These are phyloP conservation scores for Conger conger DNA, from an alignment of 2,113 vertebrate genomes.

Conservation along the genomic window DNA sequence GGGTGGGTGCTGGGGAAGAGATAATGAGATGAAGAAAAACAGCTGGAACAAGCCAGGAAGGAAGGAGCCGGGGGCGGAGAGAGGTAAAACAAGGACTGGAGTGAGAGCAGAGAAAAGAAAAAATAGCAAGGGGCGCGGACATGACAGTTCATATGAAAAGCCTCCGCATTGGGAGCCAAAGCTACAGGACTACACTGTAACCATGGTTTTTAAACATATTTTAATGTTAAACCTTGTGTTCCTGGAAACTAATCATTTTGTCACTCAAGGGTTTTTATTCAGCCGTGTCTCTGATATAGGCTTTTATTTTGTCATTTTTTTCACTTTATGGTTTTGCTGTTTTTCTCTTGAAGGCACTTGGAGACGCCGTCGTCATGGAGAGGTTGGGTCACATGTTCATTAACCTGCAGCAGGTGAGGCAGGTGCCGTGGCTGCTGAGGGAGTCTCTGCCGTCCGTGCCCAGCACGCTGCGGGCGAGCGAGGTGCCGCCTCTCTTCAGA, in stretches of 20 bases:
- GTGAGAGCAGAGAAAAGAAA: no score
- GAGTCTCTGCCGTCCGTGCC: conserved; percentile 57
- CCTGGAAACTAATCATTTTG: neutral
- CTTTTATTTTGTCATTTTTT: neutral
- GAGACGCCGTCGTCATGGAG: conserved; percentile 63
- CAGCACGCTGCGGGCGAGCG: conserved; percentile 67
- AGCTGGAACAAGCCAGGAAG: no score
- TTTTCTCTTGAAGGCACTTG: neutral
- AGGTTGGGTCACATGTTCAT: conserved; percentile 74
- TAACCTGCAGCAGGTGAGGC: conserved; percentile 62
- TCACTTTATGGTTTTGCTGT: neutral
- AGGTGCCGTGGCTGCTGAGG: conserved; percentile 61
- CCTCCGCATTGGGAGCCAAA: no score
- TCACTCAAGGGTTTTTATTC: neutral
- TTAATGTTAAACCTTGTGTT: neutral
- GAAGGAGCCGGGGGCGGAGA: no score
- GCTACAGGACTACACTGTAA: no score
- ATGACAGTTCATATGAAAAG: no score
- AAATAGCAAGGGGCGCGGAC: no score
- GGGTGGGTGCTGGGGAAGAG: no score
- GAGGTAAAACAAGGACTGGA: no score
- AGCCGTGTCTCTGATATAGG: neutral
- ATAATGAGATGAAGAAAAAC: no score
- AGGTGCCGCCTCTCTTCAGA: conserved; percentile 80
- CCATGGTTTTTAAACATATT: no score